Evolutionary conservation across 2,797 vertebrate species (phyloP).

Genomic region (Neomorphus geoffroyi): DNA sequence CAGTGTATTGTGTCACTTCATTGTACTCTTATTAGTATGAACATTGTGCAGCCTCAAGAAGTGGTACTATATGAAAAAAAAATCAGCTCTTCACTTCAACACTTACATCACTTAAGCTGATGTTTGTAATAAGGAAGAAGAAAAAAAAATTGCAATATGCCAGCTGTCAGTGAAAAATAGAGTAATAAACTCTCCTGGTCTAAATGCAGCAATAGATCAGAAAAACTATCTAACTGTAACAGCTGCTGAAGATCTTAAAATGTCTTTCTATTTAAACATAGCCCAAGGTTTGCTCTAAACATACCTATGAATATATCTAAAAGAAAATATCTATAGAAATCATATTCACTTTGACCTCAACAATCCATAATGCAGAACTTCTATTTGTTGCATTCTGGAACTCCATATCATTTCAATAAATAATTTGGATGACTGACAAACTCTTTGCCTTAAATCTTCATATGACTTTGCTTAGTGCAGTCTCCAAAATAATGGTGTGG

Average conservation of each 20-base stretch:
- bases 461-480: neutral
- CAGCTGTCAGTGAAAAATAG: neutral
- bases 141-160: neutral
- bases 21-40: neutral
- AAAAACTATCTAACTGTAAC: conserved; percentile 5
- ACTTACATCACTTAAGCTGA: neutral
- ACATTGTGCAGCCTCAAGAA: neutral
- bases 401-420: neutral
- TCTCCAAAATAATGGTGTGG: neutral
- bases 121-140: neutral
- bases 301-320: neutral
- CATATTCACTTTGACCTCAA: neutral
- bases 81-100: neutral
- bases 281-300: neutral
- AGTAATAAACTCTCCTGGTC: neutral
- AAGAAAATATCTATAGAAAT: neutral
- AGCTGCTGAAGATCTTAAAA: conserved; percentile 6
- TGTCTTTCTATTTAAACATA: conserved; percentile 21
- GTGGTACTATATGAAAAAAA: neutral
- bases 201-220: conserved; percentile 44
- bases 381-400: neutral
- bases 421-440: neutral
- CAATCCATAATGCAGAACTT: neutral
- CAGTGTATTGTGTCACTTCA: neutral
- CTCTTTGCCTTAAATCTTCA: neutral